These are phyloP conservation scores for Sinohyriopsis cumingii DNA, from an alignment of 2,888 invertebrate species.

Conservation along the genomic window DNA sequence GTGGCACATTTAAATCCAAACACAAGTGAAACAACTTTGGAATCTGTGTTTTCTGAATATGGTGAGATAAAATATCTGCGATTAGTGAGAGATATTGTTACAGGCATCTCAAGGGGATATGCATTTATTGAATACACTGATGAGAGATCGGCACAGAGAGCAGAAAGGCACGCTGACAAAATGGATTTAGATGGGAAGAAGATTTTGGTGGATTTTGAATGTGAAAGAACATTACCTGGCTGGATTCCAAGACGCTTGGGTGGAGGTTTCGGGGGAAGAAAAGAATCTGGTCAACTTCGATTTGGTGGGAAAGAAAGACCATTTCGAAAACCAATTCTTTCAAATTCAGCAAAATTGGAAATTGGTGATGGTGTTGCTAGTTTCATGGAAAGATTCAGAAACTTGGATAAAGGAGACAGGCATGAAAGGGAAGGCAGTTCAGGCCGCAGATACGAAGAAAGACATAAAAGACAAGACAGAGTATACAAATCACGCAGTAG, in stretches of 20 bases:
- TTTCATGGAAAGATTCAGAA: slow-evolving; percentile 3
- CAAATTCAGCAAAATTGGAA: slow-evolving; percentile 23
- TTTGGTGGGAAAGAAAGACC: slow-evolving; percentile 88
- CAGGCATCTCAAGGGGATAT: slow-evolving; percentile 86
- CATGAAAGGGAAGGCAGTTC: background rate
- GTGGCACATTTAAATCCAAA: slow-evolving; percentile 82
- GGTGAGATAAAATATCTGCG: slow-evolving; percentile 79
- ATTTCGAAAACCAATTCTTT: slow-evolving; percentile 75
- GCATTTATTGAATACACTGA: slow-evolving; percentile 88
- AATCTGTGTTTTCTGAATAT: slow-evolving; percentile 75
- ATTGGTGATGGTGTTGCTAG: slow-evolving; percentile 7
- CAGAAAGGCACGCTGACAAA: slow-evolving; percentile 78
- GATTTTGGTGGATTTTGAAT: slow-evolving; percentile 85
- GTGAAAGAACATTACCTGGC: slow-evolving; percentile 79
- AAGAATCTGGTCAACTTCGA: slow-evolving; percentile 88
- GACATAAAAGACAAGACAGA: background rate
- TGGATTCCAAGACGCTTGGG: slow-evolving; percentile 91
- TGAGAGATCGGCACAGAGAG: slow-evolving; percentile 77
- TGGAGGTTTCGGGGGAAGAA: slow-evolving; percentile 89
- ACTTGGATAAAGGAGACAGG: background rate
- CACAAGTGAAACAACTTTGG: slow-evolving; percentile 77
- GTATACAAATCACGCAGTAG: background rate
- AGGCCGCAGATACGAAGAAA: background rate
- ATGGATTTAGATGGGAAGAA: slow-evolving; percentile 79
- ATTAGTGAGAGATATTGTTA: slow-evolving; percentile 85